Evolutionary conservation across 2,888 invertebrate genomes (phyloP).

Genomic region (Quadroppia sp.): DNA sequence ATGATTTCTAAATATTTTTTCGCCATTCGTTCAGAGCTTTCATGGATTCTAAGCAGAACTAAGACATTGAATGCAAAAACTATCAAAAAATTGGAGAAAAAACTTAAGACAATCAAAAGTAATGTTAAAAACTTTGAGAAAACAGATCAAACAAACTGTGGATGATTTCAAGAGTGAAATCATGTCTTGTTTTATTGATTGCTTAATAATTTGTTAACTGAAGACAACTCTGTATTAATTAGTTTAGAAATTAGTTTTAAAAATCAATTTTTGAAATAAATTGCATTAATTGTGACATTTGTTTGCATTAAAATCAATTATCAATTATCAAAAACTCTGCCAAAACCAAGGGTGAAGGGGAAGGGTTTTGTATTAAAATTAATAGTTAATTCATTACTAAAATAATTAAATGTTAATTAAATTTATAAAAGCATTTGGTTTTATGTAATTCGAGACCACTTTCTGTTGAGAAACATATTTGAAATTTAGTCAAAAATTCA

Average conservation of each 20-base stretch:
- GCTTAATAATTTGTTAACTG: too few species aligned
- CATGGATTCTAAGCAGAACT: constrained; percentile 44
- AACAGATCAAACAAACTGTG: constrained; percentile 17
- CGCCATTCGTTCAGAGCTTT: constrained; percentile 36
- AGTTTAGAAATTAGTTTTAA: too few species aligned
- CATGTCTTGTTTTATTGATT: too few species aligned
- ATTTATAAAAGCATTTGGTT: neutral
- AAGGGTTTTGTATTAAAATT: neutral
- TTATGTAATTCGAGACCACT: neutral
- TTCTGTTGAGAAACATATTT: neutral
- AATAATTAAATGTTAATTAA: neutral
- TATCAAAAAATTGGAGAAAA: neutral
- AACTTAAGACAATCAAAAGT: neutral
- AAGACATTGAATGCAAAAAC: constrained; percentile 36
- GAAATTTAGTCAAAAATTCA: neutral
- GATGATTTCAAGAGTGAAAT: too few species aligned
- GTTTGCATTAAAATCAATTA: too few species aligned
- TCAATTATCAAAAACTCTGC: too few species aligned
- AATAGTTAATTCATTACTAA: neutral
- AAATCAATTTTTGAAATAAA: too few species aligned
- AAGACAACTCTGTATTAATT: too few species aligned
- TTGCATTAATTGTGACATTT: too few species aligned
- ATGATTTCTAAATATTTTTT: neutral
- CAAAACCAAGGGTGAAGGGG: too few species aligned
- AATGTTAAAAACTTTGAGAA: neutral